These are phyloP conservation scores for Zaprionus ornatus DNA, from an alignment of 1,140 invertebrate genomes.

Conservation along the genomic window DNA sequence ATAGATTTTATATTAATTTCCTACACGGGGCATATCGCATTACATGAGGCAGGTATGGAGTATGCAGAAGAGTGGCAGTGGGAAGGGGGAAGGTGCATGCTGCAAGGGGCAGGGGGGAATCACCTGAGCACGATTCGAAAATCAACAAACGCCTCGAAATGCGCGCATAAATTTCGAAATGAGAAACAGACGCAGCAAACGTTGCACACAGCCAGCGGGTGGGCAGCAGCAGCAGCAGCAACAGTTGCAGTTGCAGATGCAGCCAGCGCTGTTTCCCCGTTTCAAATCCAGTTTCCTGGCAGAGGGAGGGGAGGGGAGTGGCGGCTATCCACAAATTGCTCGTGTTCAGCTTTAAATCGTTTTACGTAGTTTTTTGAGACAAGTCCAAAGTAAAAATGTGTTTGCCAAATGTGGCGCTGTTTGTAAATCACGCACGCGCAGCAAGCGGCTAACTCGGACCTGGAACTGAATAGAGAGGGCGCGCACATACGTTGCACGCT, in stretches of 20 bases:
- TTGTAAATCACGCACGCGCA: slow-evolving; percentile 79
- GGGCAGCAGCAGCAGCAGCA: slow-evolving; percentile 21
- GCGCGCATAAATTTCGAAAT: slow-evolving; percentile 72
- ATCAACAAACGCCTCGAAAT: slow-evolving; percentile 65
- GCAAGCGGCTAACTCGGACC: slow-evolving; percentile 6
- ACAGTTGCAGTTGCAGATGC: not conserved
- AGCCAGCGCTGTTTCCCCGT: not conserved
- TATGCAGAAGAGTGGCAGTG: no score
- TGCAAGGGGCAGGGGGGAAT: not conserved
- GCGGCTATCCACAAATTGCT: slow-evolving; percentile 75
- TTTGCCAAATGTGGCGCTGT: slow-evolving; percentile 80
- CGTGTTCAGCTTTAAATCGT: slow-evolving; percentile 81
- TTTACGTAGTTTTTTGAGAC: slow-evolving; percentile 78
- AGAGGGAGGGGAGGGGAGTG: no score
- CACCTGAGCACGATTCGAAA: slow-evolving; percentile 54
- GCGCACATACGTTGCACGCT: slow-evolving; percentile 7
- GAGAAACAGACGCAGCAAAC: slow-evolving; percentile 42
- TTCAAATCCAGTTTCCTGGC: slow-evolving; percentile 17
- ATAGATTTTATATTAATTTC: slow-evolving; percentile 5
- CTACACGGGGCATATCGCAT: not conserved
- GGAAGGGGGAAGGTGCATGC: no score
- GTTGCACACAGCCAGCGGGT: slow-evolving; percentile 29
- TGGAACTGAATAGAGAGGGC: not conserved
- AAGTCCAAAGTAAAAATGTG: slow-evolving; percentile 69
- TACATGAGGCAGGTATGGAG: not conserved